Percentiles rank a stretch among this genome's conserved stretches.
Evolutionary conservation across 2,888 invertebrate species (phyloP).

Genomic region (Drosophila merina): DNA sequence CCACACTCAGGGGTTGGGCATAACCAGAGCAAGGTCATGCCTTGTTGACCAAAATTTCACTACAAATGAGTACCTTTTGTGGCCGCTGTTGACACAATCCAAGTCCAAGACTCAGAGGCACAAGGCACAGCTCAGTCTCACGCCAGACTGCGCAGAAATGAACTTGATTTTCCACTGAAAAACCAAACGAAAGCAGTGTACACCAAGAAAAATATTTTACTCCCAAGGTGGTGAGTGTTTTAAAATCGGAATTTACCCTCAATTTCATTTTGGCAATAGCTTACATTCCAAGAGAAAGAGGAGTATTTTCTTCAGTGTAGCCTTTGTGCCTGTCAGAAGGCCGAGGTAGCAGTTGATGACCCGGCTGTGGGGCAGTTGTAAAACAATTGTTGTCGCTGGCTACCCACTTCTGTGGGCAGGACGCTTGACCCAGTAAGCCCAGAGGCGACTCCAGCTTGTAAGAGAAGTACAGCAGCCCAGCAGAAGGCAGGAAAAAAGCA

Average conservation of each 20-base stretch:
- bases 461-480: not conserved
- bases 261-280: not conserved
- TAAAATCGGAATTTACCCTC: not conserved
- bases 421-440: constrained; percentile 72
- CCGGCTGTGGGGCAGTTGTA: constrained; percentile 29
- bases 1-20: constrained; percentile 9
- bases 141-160: constrained; percentile 61
- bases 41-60: constrained; percentile 64
- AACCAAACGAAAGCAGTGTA: constrained; percentile 2
- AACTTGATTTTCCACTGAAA: constrained; percentile 61
- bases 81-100: constrained; percentile 42
- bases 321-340: constrained; percentile 21
- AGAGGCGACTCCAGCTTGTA: constrained; percentile 33
- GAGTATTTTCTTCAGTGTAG: not conserved
- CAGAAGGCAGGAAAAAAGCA: constrained; percentile 18
- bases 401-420: constrained; percentile 50
- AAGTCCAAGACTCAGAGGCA: constrained; percentile 23
- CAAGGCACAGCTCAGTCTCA: constrained; percentile 33
- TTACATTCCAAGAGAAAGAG: no score
- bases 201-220: not conserved
- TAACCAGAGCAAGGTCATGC: constrained; percentile 59
- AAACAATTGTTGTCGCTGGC: constrained; percentile 70
- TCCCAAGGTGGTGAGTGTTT: not conserved
- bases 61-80: constrained; percentile 53
- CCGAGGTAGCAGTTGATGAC: constrained; percentile 33